Evolutionary conservation across 2,113 vertebrate species (phyloP), one percentile per base, ranked within the genome.

Genomic region (Corythornis cristatus): DNA sequence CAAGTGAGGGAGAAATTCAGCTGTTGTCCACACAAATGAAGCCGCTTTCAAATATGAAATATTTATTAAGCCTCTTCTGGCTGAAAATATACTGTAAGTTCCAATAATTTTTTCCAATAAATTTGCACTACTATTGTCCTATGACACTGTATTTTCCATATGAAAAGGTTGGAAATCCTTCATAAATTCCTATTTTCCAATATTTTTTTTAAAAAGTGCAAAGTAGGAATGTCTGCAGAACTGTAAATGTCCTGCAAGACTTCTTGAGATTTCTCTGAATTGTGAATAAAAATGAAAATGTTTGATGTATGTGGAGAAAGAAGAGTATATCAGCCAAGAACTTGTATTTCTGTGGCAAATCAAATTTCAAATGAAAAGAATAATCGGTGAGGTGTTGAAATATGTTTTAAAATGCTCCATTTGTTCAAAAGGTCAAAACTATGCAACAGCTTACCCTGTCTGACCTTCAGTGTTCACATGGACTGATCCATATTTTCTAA

Each of bases 321-420:
- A 86, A 28, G 15, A 56, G 8, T 22, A 67, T 11, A 37, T 74
- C 6, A 60, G 25, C 21, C 20, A 66, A 65, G 51, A 83, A 35
- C 8, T 40, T 78, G 22, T 29, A 56, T 35, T 50, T 80, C 67
- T 58, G 42, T 35, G 57, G 13, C 29, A 29, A 91, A 85, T 72
- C 42, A 71, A 21, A 66, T 83, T 87, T 50, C 23, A 57, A 72
- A 51, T 19, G 8, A 60, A 83, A 70, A 40, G 7, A 64, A 37
- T 54, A 45, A 40, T 28, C 61, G 25, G 35, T 51, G 75, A 61
- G 7, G 6, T 45, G 15, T 57, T 73, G 26, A 57, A 84, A 48
- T 82, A n/a, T 1, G 14, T 79, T 85, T 82, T 0, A 0, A 65
- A 72, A 51, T 12, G 46, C 56, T 43, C 60, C 0, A 0, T 14